phyloP scores from a whole-genome alignment of 2,797 vertebrate species.

The Bovichtus variegatus region DNA sequence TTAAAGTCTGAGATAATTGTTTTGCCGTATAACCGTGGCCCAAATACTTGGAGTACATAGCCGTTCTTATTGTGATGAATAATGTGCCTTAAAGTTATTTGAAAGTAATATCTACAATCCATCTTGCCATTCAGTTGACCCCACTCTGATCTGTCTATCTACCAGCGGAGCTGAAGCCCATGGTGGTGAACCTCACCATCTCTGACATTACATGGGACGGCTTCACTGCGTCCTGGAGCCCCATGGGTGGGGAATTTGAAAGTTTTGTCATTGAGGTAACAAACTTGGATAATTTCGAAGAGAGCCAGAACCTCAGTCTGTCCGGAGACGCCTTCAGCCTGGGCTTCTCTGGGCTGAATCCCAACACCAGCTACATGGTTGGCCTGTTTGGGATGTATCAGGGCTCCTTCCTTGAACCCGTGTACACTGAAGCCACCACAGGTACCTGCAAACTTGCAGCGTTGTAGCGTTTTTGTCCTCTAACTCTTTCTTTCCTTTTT shows the following conservation, averaged over 20 bases:
- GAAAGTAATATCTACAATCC: slow-evolving; percentile 18
- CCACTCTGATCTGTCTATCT: slow-evolving; percentile 84
- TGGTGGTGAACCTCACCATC: slow-evolving; percentile 86
- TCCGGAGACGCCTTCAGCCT: slow-evolving; percentile 84
- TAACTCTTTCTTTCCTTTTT: slow-evolving; percentile 8
- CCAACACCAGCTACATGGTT: slow-evolving; percentile 88
- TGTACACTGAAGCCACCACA: slow-evolving; percentile 90
- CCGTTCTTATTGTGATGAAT: not conserved
- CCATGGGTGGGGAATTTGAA: slow-evolving; percentile 86
- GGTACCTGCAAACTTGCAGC: slow-evolving; percentile 84
- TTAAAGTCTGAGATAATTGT: not conserved
- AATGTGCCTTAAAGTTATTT: slow-evolving; percentile 6
- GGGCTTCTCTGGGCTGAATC: slow-evolving; percentile 87
- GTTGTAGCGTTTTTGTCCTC: slow-evolving; percentile 40
- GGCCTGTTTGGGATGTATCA: slow-evolving; percentile 88
- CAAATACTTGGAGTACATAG: slow-evolving; percentile 27
- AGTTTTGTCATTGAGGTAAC: slow-evolving; percentile 93
- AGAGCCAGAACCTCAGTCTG: slow-evolving; percentile 87
- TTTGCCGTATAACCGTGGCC: not conserved
- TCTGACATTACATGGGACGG: slow-evolving; percentile 89
- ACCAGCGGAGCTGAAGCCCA: slow-evolving; percentile 88
- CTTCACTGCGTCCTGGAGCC: slow-evolving; percentile 91
- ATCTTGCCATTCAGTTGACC: slow-evolving; percentile 64
- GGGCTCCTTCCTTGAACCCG: slow-evolving; percentile 85
- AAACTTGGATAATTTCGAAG: slow-evolving; percentile 84